Evolutionary conservation across 1,140 invertebrate genomes (phyloP), one percentile per base, ranked within the genome.

Genomic region (Drosophila sturtevanti): DNA sequence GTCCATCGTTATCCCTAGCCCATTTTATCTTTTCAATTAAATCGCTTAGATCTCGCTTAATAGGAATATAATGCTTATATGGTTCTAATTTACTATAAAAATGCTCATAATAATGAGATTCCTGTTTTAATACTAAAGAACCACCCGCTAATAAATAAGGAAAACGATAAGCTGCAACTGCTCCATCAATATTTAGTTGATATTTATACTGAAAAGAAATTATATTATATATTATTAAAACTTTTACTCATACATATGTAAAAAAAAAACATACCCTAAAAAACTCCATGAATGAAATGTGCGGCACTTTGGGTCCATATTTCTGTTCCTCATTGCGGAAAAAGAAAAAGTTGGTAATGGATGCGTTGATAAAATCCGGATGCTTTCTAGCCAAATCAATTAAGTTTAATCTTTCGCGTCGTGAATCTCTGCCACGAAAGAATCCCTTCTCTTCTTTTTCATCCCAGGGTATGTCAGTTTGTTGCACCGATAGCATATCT

Each of bases 291-390:
- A 99, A 99, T 11, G 97, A 97, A 72, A 98, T 94, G 89, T 97
- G 95, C 41, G 95, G 94, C 65, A 95, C 94, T 89, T 95, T 96
- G 21, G 97, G 96, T 21, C 98, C 98, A 94, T 98, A 98, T 90
- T 95, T 94, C 56, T 95, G 92, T 91, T 97, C 95, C 92, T 98
- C 94, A 87, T 98, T 95, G 64, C 95, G 94, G 90, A 98, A 99
- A 93, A 99, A 99, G 91, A 99, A 99, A 92, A 99, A 99, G 92
- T 98, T 98, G 3, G 98, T 99, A 4, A 99, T 94, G 0, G 97
- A 97, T 10, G 95, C 98, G 93, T 99, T 98, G 65, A 98, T 95
- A 0, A 98, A 90, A 63, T 98, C 94, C 4, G 97, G 95, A 93
- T 98, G 78, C 69, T 95, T 93, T 76, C 95, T 93, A 0, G 96